Evolutionary conservation across 2,888 invertebrate genomes (phyloP), one percentile per base, ranked within the genome.

Genomic region (Diaperis boleti): DNA sequence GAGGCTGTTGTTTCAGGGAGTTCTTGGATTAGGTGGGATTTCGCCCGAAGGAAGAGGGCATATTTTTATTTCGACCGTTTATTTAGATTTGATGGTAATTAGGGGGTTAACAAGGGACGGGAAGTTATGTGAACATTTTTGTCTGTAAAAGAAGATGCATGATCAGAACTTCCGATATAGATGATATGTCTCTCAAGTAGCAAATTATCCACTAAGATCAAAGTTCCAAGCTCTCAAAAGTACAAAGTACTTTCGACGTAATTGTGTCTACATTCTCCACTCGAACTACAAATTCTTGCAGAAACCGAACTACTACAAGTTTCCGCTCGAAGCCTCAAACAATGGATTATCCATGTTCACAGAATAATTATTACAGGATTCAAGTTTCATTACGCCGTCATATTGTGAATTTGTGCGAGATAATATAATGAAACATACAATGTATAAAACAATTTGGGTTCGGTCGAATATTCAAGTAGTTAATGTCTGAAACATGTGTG

Each of bases 1-100:
- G 55, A 55, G 55, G n/a, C n/a, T n/a, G n/a, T n/a, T n/a, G n/a
- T n/a, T n/a, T 55, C 55, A 55, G 42, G 55, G 41, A 37, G 31
- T 13, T 42, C 10, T 15, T 15, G 55, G 42, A 41, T 55, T 42
- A 41, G 11, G 39, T 15, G 11, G 14, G 39, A 37, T 20, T 52
- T 52, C 22, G 14, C 22, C 26, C 8, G 11, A 33, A 7, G 11
- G 22, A n/a, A n/a, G n/a, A 22, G 5, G 35, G 39, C 15, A 31
- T 55, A 31, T 55, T 55, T 41, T 55, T 55, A 41, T 41, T 55
- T 55, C 42, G 55, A 13, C 39, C 4, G 31, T 41, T 55, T 55
- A 42, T 39, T 54, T 54, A 26, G 15, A 41, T 17, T 54, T 33
- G 26, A 18, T 31, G 33, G 20, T 54, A 54, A 54, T 54, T 54